Evolutionary conservation across 2,797 vertebrate genomes (phyloP), one percentile per base, ranked within the genome.

Genomic region (Brachymystax lenok): DNA sequence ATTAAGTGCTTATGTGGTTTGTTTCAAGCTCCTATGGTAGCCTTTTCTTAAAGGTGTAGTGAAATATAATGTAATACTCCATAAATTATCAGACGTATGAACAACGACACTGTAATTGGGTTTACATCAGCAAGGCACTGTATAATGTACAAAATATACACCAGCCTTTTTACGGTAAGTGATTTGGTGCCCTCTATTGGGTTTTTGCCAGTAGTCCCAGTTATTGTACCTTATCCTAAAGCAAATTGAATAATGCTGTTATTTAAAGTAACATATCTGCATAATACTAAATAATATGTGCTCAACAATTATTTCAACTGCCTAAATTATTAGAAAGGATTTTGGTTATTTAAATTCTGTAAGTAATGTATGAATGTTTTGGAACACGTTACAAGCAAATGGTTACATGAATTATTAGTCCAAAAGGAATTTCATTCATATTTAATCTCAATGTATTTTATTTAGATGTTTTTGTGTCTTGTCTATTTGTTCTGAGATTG

Each of bases 151-250:
- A 59, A 10, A 7, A 21, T 59, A 10, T 8, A 21, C n/a, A 21
- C 6, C 19, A 59, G 56, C 5, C 7, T 2, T 59, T 19, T 16
- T 61, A 8, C n/a, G 28, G 8, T 33, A 51, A 40, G 68, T 50
- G 21, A 40, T 52, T 72, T 74, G 80, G 75, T 76, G 17, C 83
- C 88, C 73, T 80, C 85, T 88, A 1, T 3, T 82, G 89, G 77
- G 13, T 21, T 50, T 6, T 64, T 21, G 28, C 19, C 46, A 8
- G 0, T 71, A 28, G 61, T 69, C 56, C 56, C 56, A 59, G 56
- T 59, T 59, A 59, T 7, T 21, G n/a, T 21, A 59, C 56, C n/a
- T 10, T 59, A n/a, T 59, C 56, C 56, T 59, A n/a, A 59, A 59
- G 56, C 56, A 2, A 59, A 7, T 59, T 59, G 56, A 59, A n/a